Evolutionary conservation across 2,113 vertebrate genomes (phyloP).

Genomic region (Gopherus flavomarginatus): DNA sequence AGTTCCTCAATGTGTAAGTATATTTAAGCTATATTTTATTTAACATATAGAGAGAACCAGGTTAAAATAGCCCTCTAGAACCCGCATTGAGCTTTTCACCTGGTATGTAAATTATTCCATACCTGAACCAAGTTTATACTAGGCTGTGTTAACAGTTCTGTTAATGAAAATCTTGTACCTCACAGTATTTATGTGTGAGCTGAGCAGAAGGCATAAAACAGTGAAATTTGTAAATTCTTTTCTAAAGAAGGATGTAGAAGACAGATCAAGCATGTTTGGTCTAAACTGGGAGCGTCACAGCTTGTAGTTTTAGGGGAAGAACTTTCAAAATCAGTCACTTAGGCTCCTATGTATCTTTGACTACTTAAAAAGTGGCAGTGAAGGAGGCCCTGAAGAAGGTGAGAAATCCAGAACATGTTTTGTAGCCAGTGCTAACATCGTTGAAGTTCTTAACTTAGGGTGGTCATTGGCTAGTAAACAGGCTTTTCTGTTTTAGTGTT

Average conservation of each 20-base stretch:
- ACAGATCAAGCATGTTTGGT: neutral
- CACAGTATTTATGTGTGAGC: neutral
- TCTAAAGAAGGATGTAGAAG: neutral
- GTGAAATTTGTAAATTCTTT: neutral
- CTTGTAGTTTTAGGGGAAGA: neutral
- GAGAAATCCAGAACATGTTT: neutral
- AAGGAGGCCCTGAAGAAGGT: neutral
- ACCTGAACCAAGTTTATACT: neutral
- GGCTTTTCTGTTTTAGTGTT: slow-evolving; percentile 19
- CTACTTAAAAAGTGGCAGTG: neutral
- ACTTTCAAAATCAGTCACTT: neutral
- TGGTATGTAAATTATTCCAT: neutral
- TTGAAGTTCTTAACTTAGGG: neutral
- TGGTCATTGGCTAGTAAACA: fast-evolving
- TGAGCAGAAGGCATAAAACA: neutral
- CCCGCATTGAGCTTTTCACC: neutral
- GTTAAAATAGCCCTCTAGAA: neutral
- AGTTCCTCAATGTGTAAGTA: slow-evolving; percentile 8
- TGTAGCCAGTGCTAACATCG: neutral
- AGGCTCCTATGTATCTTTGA: neutral
- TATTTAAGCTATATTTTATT: slow-evolving; percentile 20
- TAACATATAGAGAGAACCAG: slow-evolving; percentile 7
- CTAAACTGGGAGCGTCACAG: neutral
- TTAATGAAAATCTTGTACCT: neutral
- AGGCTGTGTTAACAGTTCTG: neutral